Base-by-base conservation (phyloP, 2,888 invertebrate genomes). In the Octodonta nipae region DNA sequence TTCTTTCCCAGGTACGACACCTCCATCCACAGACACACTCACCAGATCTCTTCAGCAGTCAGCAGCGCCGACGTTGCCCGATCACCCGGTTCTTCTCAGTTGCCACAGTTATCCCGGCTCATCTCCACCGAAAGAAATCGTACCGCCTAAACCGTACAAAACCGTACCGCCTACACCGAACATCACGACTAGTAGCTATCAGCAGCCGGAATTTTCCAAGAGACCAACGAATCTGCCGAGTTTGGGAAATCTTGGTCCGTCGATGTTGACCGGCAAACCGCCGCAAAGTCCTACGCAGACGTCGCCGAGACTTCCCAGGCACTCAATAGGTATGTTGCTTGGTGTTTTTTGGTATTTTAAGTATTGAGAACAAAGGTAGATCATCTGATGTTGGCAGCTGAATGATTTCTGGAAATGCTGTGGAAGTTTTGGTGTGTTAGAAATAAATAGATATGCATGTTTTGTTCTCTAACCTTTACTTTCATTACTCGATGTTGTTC, bases 201-300 rank as follows among this genome's bases (percentile, higher is more conserved):
- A 35, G 5, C 44, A 41, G 26, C 46, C 46, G 15, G 44, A 46
- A n/a, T 47, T 49, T 28, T 34, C 37, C 13, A 49, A 40, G 25
- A 33, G 44, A 14, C 44, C 46, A 6, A 40, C 33, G 4, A 51
- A 49, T 14, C 34, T 56, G 28, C 49, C 55, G 0, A 49, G 39
- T 26, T 35, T 55, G 20, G 36, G 50, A 4, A 50, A 45, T 34
- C 41, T 58, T 28, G 45, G 50, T 14, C 56, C 57, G 3, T 45
- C 50, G 15, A 54, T 56, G 4, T 46, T 69, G 11, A 56, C 60
- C 13, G 49, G 63, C 5, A 77, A 77, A 51, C 75, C 75, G 13
- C 76, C 77, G 0, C 70, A 75, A 35, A 74, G 76, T 15, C 75
- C 76, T 2, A 72, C 73, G 0, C 72, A 73, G 44, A 62, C 69